These are phyloP conservation scores for Drosophila nigricruria DNA, from an alignment of 2,888 invertebrate species.

Conservation along the genomic window DNA sequence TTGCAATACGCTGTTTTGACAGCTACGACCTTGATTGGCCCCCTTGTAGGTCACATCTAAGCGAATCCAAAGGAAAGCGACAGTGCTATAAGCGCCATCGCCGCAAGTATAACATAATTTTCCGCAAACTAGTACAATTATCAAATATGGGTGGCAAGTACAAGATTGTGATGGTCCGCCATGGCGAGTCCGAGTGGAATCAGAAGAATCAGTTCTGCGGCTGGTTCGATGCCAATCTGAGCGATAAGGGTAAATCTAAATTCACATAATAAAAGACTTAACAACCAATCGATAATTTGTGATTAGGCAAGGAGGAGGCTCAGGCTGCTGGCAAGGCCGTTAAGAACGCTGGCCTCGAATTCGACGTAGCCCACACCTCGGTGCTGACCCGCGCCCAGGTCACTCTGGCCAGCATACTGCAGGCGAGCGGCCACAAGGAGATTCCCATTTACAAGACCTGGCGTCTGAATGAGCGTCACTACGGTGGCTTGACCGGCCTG, in stretches of 20 bases:
- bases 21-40: conserved; percentile 67
- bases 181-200: conserved; percentile 92
- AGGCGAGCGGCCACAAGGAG: conserved; percentile 89
- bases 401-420: conserved; percentile 89
- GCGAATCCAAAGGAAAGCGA: conserved; percentile 62
- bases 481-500: conserved; percentile 94
- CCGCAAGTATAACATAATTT: conserved; percentile 56
- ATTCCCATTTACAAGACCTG: conserved; percentile 91
- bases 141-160: conserved; percentile 86
- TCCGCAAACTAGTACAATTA: conserved; percentile 57
- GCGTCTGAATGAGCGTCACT: conserved; percentile 95
- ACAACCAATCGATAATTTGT: conserved; percentile 25
- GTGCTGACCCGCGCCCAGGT: conserved; percentile 92
- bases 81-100: conserved; percentile 62
- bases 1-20: conserved; percentile 50
- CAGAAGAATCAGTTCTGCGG: conserved; percentile 91
- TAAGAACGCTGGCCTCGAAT: conserved; percentile 90
- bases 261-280: conserved; percentile 3
- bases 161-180: conserved; percentile 91
- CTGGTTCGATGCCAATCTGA: conserved; percentile 90
- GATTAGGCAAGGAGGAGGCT: conserved; percentile 84
- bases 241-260: conserved; percentile 88
- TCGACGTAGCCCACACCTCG: conserved; percentile 94
- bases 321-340: conserved; percentile 91
- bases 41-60: conserved; percentile 73